These are phyloP conservation scores for Neomorphus geoffroyi DNA, from an alignment of 2,797 vertebrate genomes.

Conservation along the genomic window DNA sequence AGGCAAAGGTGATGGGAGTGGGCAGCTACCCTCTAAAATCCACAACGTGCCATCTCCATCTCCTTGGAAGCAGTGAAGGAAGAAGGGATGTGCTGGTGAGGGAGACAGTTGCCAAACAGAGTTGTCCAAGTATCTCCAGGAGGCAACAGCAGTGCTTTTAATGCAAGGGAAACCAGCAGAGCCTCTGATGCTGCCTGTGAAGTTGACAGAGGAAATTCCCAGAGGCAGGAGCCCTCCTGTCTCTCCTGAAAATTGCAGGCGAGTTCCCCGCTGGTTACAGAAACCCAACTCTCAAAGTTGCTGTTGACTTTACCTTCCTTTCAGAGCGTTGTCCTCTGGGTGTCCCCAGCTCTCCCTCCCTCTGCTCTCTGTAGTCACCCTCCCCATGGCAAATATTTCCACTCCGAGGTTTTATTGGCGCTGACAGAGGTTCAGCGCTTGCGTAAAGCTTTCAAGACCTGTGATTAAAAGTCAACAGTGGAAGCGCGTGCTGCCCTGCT, in stretches of 20 bases:
- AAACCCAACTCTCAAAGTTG: background rate
- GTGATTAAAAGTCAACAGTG: background rate
- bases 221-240: background rate
- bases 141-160: background rate
- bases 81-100: background rate
- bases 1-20: background rate
- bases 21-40: background rate
- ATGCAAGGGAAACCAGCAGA: background rate
- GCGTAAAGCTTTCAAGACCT: background rate
- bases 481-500: background rate
- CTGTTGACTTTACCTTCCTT: background rate
- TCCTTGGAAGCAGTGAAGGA: background rate
- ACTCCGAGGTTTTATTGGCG: background rate
- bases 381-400: background rate
- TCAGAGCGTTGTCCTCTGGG: background rate
- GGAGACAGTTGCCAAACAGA: background rate
- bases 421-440: background rate
- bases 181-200: background rate
- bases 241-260: background rate
- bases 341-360: background rate
- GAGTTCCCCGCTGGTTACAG: background rate
- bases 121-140: background rate
- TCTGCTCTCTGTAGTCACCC: background rate
- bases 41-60: background rate
- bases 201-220: background rate